A percentile compares a stretch with the other conserved stretches of the same genome.
Evolutionary conservation across 2,888 invertebrate genomes (phyloP).

Genomic region (Spodoptera exigua): DNA sequence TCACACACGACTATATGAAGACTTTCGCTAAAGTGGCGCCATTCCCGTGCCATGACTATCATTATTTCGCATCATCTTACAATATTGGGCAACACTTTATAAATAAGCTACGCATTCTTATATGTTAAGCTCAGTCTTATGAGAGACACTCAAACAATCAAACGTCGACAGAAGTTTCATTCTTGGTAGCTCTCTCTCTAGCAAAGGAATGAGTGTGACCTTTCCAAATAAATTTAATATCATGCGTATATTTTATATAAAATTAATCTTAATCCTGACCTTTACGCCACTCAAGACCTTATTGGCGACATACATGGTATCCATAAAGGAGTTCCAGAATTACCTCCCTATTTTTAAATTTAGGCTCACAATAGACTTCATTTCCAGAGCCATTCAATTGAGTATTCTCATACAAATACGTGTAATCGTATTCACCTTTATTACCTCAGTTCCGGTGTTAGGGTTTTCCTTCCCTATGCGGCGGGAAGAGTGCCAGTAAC

Average conservation of each 20-base stretch:
- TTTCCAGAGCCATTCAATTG: conserved; percentile 28
- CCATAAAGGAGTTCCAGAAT: conserved; percentile 16
- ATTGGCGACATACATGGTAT: background rate
- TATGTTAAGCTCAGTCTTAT: too few species aligned
- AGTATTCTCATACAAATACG: conserved; percentile 20
- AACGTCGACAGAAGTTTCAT: too few species aligned
- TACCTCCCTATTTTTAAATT: conserved; percentile 14
- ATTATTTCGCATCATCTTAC: background rate
- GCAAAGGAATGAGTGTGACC: too few species aligned
- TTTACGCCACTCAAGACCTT: background rate
- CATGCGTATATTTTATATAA: background rate
- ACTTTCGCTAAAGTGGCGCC: background rate
- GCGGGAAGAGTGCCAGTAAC: conserved; percentile 62
- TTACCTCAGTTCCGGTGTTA: conserved; percentile 59
- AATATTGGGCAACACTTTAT: background rate
- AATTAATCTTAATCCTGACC: background rate
- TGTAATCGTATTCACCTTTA: conserved; percentile 53
- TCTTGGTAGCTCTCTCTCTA: too few species aligned
- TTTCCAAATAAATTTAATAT: too few species aligned
- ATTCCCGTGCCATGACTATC: background rate
- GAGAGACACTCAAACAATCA: too few species aligned
- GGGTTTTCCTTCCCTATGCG: conserved; percentile 62
- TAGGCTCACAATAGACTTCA: conserved; percentile 31
- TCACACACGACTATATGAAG: background rate
- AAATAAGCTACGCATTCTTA: background rate